Evolutionary conservation across 2,797 vertebrate species (phyloP).

Genomic region (Girardinus metallicus): DNA sequence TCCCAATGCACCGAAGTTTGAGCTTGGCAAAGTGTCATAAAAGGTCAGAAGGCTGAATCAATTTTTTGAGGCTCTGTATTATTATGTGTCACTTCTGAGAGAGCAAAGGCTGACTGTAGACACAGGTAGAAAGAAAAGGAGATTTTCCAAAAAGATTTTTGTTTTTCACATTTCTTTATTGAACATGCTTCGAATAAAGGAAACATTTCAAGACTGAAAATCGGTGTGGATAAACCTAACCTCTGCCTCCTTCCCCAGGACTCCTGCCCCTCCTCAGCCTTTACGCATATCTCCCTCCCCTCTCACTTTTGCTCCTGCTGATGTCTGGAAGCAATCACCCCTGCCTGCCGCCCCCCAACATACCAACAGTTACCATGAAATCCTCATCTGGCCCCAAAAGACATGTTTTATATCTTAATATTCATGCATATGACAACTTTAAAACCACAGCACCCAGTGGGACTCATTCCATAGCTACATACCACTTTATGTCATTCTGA

Average conservation of each 20-base stretch:
- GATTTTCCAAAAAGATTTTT: background rate
- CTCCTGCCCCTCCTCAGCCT: conserved; percentile 44
- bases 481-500: conserved; percentile 39
- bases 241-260: conserved; percentile 33
- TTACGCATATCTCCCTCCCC: conserved; percentile 45
- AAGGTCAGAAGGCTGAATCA: background rate
- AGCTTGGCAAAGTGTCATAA: background rate
- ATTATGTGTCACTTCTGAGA: background rate
- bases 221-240: conserved; percentile 20
- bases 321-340: conserved; percentile 83
- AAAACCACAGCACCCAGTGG: conserved; percentile 60
- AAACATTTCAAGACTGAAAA: conserved; percentile 18
- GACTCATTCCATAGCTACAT: conserved; percentile 53
- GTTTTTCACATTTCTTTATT: background rate
- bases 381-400: conserved; percentile 75
- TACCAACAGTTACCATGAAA: conserved; percentile 79
- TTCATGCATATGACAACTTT: conserved; percentile 74
- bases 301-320: conserved; percentile 32
- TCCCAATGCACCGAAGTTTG: background rate
- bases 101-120: background rate
- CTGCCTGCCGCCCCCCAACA: conserved; percentile 42
- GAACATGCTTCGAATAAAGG: background rate
- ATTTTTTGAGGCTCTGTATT: background rate
- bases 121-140: background rate
- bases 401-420: conserved; percentile 81